Conservation (phyloP, 1,140 invertebrate species). For the Drosophila pectinifera region DNA sequence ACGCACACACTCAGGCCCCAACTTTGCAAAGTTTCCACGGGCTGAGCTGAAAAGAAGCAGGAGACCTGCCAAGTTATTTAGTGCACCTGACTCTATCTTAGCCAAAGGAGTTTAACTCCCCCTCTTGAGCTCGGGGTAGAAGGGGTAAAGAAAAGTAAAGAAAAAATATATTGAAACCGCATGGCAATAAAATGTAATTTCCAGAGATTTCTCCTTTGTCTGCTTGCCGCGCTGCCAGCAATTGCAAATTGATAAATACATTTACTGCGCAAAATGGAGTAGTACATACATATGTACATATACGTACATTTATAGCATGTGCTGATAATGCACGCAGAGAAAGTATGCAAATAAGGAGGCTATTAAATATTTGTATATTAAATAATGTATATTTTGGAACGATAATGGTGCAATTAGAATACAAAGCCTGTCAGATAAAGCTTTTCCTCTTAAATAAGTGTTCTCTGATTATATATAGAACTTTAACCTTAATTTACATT, state of each 20-base stretch:
- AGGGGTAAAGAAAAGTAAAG: background rate
- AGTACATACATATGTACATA: slow-evolving; percentile 21
- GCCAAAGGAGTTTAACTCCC: slow-evolving; percentile 5
- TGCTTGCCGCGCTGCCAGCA: slow-evolving; percentile 49
- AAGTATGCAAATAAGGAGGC: background rate
- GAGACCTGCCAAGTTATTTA: slow-evolving; percentile 35
- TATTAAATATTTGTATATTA: background rate
- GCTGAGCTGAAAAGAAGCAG: slow-evolving; percentile 9
- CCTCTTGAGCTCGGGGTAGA: background rate
- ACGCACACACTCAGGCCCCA: slow-evolving; percentile 13
- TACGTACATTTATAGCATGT: slow-evolving; percentile 7
- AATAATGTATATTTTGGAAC: background rate
- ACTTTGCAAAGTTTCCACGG: slow-evolving; percentile 34
- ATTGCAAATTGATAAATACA: slow-evolving; percentile 81
- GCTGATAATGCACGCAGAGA: slow-evolving; percentile 11
- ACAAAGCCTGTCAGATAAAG: no score
- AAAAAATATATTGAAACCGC: slow-evolving; percentile 28
- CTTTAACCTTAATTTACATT: no score
- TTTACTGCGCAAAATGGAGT: slow-evolving; percentile 58
- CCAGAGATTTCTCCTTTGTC: slow-evolving; percentile 74
- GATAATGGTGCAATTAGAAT: background rate
- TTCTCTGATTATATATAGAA: no score
- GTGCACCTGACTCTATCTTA: slow-evolving; percentile 38
- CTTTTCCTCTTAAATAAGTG: no score
- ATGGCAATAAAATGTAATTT: slow-evolving; percentile 75